These are phyloP conservation scores for Campylorhamphus procurvoides DNA, from an alignment of 2,113 vertebrate genomes.

Conservation along the genomic window DNA sequence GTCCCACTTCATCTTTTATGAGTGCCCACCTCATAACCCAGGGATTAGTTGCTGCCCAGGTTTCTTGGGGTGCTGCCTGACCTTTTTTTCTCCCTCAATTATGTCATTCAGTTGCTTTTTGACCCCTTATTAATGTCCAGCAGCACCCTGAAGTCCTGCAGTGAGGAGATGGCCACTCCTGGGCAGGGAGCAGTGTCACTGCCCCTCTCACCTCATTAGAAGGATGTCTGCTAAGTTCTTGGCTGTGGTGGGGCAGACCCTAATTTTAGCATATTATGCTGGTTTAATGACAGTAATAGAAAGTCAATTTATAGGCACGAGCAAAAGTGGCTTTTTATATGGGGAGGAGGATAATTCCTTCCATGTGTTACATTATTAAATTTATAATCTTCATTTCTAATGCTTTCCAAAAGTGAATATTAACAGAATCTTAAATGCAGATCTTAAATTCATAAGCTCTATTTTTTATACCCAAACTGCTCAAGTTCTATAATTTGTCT, in stretches of 20 bases:
- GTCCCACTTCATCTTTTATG: neutral
- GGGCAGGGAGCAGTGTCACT: neutral
- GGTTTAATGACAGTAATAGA: slow-evolving; percentile 52
- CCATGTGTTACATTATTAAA: slow-evolving; percentile 75
- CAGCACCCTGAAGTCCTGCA: neutral
- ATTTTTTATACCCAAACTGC: slow-evolving; percentile 40
- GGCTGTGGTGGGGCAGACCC: slow-evolving; percentile 1
- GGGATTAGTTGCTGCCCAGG: neutral
- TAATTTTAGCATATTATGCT: slow-evolving; percentile 28
- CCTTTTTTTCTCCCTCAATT: neutral
- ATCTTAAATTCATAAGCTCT: slow-evolving; percentile 67
- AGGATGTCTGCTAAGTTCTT: neutral
- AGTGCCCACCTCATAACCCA: neutral
- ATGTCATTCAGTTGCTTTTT: neutral
- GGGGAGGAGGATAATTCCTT: slow-evolving; percentile 61
- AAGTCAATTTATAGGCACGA: slow-evolving; percentile 65
- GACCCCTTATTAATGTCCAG: neutral
- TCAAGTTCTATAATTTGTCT: slow-evolving; percentile 68
- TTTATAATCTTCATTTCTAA: slow-evolving; percentile 77
- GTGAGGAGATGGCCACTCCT: fast-evolving
- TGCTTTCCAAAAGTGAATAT: slow-evolving; percentile 73
- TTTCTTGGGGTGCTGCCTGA: neutral
- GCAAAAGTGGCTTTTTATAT: slow-evolving; percentile 70
- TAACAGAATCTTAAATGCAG: slow-evolving; percentile 71
- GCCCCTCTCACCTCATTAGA: fast-evolving